A percentile compares a stretch with the other conserved stretches of the same genome.
Conservation (phyloP, 1,140 invertebrate species). For the Papilio aristodemus region DNA sequence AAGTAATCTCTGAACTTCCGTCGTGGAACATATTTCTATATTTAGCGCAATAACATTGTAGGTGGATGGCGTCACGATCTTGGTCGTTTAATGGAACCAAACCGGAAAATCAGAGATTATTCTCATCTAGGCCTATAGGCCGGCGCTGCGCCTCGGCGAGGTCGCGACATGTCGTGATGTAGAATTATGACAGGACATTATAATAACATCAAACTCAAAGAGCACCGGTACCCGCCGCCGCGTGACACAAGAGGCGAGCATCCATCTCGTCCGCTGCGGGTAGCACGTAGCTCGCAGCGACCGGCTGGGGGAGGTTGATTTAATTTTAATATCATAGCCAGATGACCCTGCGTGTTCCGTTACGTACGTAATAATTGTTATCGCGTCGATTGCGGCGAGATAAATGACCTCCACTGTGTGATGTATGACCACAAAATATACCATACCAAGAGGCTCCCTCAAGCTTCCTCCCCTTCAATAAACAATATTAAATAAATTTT, state of each 20-base stretch:
- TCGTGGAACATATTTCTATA: no score
- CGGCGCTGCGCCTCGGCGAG: background rate
- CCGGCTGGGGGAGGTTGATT: conserved; percentile 35
- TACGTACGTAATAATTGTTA: background rate
- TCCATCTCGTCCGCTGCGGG: conserved; percentile 16
- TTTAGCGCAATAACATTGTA: no score
- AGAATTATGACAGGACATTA: conserved; percentile 9
- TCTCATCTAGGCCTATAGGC: background rate
- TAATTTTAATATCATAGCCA: conserved; percentile 30
- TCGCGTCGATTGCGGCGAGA: background rate
- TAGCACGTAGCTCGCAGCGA: no score
- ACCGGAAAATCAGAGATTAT: background rate
- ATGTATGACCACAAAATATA: no score
- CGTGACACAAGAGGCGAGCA: conserved; percentile 23
- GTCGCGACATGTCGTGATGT: background rate
- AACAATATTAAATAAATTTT: no score
- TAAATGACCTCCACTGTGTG: background rate
- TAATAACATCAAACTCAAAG: background rate
- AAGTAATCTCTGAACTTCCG: no score
- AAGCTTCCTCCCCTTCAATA: no score
- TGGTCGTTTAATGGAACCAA: background rate
- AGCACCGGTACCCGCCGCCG: background rate
- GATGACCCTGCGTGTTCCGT: background rate
- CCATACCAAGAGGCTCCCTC: no score
- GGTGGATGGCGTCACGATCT: background rate